Percentiles rank a stretch among this genome's conserved stretches.
Conservation (phyloP, 1,140 invertebrate genomes). For the Drosophila nikananu region DNA sequence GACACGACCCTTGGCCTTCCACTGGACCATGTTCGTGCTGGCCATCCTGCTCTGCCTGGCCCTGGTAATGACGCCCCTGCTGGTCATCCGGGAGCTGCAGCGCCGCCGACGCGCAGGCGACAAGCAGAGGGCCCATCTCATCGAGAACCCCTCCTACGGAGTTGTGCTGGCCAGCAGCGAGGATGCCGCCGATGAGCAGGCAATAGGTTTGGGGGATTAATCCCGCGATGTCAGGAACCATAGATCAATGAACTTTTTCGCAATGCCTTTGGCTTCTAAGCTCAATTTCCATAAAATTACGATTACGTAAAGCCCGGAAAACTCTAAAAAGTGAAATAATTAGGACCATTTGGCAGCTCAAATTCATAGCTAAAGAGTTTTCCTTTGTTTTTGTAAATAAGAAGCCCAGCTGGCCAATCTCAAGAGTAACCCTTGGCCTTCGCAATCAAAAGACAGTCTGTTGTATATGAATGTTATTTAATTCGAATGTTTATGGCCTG, state of each 20-base stretch:
- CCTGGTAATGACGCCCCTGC: constrained; percentile 53
- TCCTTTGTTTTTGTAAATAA: background rate
- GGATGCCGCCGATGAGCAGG: constrained; percentile 44
- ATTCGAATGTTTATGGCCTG: constrained; percentile 71
- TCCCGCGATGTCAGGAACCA: background rate
- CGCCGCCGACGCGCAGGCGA: constrained; percentile 45
- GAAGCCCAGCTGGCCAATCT: background rate
- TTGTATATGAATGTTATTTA: constrained; percentile 49
- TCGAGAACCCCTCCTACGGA: constrained; percentile 79
- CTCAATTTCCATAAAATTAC: background rate
- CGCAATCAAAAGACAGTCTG: background rate
- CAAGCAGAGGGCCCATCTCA: constrained; percentile 59
- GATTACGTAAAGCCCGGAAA: background rate
- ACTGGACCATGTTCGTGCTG: constrained; percentile 47
- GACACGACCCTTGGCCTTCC: background rate
- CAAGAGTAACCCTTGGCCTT: background rate
- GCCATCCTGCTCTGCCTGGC: constrained; percentile 51
- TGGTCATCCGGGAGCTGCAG: constrained; percentile 60
- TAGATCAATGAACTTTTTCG: background rate
- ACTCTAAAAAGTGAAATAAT: constrained; percentile 3
- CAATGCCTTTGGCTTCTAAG: background rate
- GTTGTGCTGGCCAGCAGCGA: constrained; percentile 57
- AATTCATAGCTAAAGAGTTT: constrained; percentile 7
- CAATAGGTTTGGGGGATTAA: constrained; percentile 34
- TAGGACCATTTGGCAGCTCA: constrained; percentile 10